A percentile compares a stretch with the other conserved stretches of the same genome.
These are phyloP conservation scores for Leptinotarsa texana DNA, from an alignment of 1,140 invertebrate genomes.

Conservation along the genomic window DNA sequence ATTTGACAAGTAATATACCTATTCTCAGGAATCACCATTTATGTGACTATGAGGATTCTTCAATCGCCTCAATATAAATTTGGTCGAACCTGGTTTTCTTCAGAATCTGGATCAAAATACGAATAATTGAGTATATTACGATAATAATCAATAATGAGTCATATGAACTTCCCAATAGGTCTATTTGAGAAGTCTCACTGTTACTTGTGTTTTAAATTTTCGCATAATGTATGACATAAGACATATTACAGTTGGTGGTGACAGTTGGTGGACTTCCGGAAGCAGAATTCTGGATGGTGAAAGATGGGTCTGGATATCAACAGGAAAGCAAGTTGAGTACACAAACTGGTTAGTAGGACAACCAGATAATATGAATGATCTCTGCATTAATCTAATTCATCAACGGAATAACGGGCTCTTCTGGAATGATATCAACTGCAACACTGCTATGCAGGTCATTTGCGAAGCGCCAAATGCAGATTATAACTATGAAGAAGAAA, in stretches of 20 bases:
- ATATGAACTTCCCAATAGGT: background rate
- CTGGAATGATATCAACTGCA: slow-evolving; percentile 19
- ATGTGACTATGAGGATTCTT: no score
- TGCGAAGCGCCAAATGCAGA: slow-evolving; percentile 1
- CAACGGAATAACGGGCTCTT: slow-evolving; percentile 14
- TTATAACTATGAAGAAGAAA: background rate
- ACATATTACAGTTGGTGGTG: background rate
- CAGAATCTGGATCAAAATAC: background rate
- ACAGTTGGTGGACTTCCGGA: slow-evolving; percentile 11
- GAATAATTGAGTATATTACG: background rate
- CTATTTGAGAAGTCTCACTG: background rate
- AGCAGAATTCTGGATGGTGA: background rate
- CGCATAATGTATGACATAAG: background rate
- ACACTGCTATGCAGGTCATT: background rate
- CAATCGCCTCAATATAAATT: no score
- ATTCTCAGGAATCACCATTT: no score
- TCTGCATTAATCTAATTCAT: background rate
- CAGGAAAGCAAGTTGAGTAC: slow-evolving; percentile 10
- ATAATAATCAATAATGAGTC: background rate
- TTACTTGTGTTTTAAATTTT: background rate
- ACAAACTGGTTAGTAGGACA: slow-evolving; percentile 10
- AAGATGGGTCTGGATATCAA: slow-evolving; percentile 11
- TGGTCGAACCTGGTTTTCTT: no score
- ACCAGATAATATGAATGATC: slow-evolving; percentile 21
- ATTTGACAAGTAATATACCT: no score